A percentile compares a stretch with the other conserved stretches of the same genome.
Evolutionary conservation across 2,888 invertebrate genomes (phyloP).

Genomic region (Megalurothrips usitatus): DNA sequence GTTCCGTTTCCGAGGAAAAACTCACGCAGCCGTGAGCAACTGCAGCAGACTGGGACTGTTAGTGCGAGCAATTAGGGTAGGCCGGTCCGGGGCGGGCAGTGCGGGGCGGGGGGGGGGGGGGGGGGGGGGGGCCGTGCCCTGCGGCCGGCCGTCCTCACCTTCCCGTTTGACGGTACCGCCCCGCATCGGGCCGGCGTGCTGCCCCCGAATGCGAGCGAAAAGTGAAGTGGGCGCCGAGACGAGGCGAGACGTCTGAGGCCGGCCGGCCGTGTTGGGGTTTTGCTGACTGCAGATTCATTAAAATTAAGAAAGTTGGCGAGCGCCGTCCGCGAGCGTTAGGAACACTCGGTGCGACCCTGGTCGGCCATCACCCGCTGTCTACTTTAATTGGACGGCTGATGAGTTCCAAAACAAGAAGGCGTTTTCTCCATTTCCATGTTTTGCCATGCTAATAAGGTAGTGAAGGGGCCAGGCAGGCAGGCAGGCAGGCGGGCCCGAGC

Average conservation of each 20-base stretch:
- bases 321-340: neutral
- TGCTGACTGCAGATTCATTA: conserved; percentile 12
- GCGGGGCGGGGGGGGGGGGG: too few species aligned
- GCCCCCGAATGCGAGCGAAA: too few species aligned
- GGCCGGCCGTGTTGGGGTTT: neutral
- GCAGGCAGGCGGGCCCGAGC: too few species aligned
- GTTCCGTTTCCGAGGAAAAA: too few species aligned
- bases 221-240: neutral
- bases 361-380: neutral
- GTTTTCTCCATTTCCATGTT: conserved; percentile 14
- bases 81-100: neutral
- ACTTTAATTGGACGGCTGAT: conserved; percentile 19
- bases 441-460: neutral
- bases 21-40: too few species aligned
- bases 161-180: too few species aligned
- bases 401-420: conserved; percentile 17
- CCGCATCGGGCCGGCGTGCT: too few species aligned
- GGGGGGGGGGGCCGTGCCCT: neutral
- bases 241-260: neutral
- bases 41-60: too few species aligned
- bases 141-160: too few species aligned
- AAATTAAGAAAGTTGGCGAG: conserved; percentile 19
- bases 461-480: too few species aligned
- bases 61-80: too few species aligned
- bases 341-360: neutral